These are phyloP conservation scores for Nycticryphes semicollaris DNA, from an alignment of 2,113 vertebrate species.

Conservation along the genomic window DNA sequence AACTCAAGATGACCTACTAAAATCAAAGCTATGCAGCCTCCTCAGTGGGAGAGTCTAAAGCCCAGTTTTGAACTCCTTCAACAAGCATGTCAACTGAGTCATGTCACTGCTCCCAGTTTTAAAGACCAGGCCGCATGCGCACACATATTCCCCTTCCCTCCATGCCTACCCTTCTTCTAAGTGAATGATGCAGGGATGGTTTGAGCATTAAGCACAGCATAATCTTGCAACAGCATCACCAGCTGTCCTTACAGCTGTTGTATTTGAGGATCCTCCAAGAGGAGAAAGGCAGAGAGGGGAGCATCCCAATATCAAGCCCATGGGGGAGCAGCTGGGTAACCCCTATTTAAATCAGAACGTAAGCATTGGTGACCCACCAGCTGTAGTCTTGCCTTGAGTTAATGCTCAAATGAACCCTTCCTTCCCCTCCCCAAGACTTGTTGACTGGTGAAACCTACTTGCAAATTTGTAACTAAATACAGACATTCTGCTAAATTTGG, in stretches of 20 bases:
- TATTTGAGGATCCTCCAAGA: background rate
- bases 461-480: slow-evolving; percentile 37
- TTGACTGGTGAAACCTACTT: background rate
- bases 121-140: background rate
- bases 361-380: background rate
- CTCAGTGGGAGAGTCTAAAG: background rate
- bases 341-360: background rate
- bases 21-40: background rate
- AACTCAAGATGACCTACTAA: background rate
- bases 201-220: background rate
- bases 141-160: background rate
- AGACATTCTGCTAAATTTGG: slow-evolving; percentile 23
- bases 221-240: background rate
- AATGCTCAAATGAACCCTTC: background rate
- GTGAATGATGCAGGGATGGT: fast-evolving
- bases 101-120: background rate
- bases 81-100: background rate
- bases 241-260: background rate
- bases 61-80: background rate
- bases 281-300: background rate
- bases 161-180: background rate
- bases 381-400: background rate
- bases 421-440: background rate
- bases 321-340: background rate
- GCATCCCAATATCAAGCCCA: background rate